Evolutionary conservation across 2,797 vertebrate species (phyloP).

Genomic region (Sciurus vulgaris): DNA sequence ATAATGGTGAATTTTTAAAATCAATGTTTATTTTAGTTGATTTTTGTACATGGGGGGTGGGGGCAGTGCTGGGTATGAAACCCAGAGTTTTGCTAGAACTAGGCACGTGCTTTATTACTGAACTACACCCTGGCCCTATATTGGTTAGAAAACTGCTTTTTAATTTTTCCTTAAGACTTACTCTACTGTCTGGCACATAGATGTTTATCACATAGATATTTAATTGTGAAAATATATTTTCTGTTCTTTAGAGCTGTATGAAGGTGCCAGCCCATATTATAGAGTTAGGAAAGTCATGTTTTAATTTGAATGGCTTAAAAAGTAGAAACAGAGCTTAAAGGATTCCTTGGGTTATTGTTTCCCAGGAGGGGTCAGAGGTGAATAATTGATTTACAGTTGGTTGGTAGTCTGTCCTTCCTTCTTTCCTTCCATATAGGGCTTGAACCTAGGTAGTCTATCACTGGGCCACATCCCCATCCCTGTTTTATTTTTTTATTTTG

Average conservation of each 20-base stretch:
- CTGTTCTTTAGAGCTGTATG: background rate
- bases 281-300: background rate
- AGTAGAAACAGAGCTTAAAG: background rate
- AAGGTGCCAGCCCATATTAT: background rate
- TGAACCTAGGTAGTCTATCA: too few relatives aligned
- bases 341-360: background rate
- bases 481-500: too few relatives aligned
- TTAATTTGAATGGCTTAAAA: constrained; percentile 14
- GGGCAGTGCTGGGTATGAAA: background rate
- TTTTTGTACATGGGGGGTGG: background rate
- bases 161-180: background rate
- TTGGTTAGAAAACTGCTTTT: background rate
- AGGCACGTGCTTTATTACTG: background rate
- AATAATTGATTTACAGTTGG: background rate
- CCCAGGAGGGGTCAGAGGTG: background rate
- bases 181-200: background rate
- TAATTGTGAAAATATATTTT: background rate
- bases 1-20: background rate
- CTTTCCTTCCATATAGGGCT: too few relatives aligned
- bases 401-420: background rate
- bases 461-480: too few relatives aligned
- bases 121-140: background rate
- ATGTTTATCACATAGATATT: background rate
- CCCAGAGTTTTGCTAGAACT: too few relatives aligned
- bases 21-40: constrained; percentile 27